A percentile compares a stretch with the other conserved stretches of the same genome.
Evolutionary conservation across 2,888 invertebrate genomes (phyloP).

Genomic region (Strigamia maritima): DNA sequence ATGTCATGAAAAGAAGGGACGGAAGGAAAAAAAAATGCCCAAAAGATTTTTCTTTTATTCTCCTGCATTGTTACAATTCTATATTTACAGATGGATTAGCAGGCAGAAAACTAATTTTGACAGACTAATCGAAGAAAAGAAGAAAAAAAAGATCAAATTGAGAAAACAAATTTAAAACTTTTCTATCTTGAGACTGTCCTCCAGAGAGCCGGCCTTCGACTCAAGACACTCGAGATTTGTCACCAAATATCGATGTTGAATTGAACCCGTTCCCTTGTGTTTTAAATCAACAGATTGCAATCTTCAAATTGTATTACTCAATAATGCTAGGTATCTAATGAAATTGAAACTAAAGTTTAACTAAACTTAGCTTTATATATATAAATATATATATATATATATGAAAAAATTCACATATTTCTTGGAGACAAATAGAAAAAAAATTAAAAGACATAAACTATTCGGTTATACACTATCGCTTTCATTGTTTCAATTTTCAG

Average conservation of each 20-base stretch:
- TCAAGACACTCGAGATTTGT: conserved; percentile 18
- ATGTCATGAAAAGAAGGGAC: background rate
- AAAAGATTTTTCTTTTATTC: conserved; percentile 20
- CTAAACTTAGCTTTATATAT: background rate
- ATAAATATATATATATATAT: background rate
- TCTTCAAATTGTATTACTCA: conserved; percentile 4
- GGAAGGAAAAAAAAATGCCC: background rate
- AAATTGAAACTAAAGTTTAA: background rate
- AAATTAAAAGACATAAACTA: too few relatives aligned
- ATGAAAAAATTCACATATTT: background rate
- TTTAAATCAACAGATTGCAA: conserved; percentile 32
- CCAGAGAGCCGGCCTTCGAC: background rate
- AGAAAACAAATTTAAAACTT: conserved; percentile 13
- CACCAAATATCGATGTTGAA: conserved; percentile 12
- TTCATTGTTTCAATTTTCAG: background rate
- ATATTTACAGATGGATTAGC: conserved; percentile 26
- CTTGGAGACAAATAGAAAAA: background rate
- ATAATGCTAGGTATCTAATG: background rate
- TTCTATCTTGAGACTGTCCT: background rate
- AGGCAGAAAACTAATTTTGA: background rate
- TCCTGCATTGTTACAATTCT: background rate
- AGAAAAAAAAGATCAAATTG: background rate
- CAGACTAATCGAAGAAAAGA: background rate
- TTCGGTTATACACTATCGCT: too few relatives aligned
- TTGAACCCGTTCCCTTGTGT: background rate